Evolutionary conservation across 2,797 vertebrate genomes (phyloP), one percentile per base, ranked within the genome.

Genomic region (Orestias chungarensis): DNA sequence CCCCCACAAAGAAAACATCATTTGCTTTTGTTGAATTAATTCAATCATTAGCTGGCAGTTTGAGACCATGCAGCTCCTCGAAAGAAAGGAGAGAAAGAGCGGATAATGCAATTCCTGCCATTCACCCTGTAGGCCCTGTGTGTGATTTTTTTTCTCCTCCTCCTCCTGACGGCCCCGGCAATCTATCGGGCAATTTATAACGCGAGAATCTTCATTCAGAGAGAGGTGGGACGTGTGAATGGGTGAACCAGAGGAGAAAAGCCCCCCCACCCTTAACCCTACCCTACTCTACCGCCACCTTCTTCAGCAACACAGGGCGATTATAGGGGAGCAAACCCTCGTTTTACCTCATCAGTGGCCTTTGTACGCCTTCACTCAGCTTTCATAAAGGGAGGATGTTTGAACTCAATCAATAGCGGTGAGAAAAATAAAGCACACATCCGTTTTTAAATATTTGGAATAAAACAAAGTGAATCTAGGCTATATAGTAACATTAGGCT

Each of bases 41-140:
- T 86, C 90, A 93, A 93, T 93, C 93, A 93, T 94, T 93, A 92
- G 90, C 64, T 68, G 87, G 75, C 44, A 38, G 83, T 90, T 75
- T 87, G 68, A 89, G 89, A 94, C 86, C 85, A n/a, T 89, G 73
- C 84, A 78, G 82, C 86, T 87, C 89, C 85, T 83, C 74, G 88
- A 83, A 83, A 74, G 33, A n/a, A 15, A 62, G 35, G 82, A 43
- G 25, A 66, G 49, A 82, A 43, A 73, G 64, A 75, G 72, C n/a
- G 83, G 90, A 87, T 89, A 93, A 92, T 91, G 88, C 87, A 78
- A 82, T 64, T 82, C 80, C 80, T 81, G 82, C 82, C 79, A 80
- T 88, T 85, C 89, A 85, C 0, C 20, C 20, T 3, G 75, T 7
- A 23, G 35, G 71, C 79, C 82, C 67, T 82, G n/a, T n/a, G n/a